Evolutionary conservation across 30 jellyfish, hydroid and myxozoan genomes (phyloP), one percentile per base, ranked within the genome.

Genomic region (Cassiopea andromeda): DNA sequence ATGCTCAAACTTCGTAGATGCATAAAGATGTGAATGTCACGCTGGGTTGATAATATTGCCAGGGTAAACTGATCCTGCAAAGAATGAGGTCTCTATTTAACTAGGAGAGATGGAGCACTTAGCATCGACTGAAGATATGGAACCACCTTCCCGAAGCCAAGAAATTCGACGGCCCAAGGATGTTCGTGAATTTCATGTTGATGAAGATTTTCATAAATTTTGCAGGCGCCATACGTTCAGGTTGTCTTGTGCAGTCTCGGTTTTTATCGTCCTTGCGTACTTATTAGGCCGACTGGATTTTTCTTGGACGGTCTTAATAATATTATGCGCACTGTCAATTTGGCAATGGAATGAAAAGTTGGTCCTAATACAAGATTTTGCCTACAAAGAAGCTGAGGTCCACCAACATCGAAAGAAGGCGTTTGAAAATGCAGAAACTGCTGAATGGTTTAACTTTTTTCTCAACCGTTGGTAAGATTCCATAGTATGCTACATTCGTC

Each of bases 351-450:
- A 85, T 61, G 86, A 80, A 59, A 96, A 96, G 75, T 73, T 88
- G 7, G n/a, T 74, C 19, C 87, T 84, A 16, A 92, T 96, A 19
- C 96, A 91, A 27, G 87, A 87, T 44, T 96, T 97, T 94, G 97
- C 94, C 45, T 88, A 69, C 82, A 75, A 92, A 8, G 99, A 96
- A 83, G 98, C 97, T 18, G 98, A 96, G 77, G 78, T 83, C 70
- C 84, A 93, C 44, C 97, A 96, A 64, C 98, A 96, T 64, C 85
- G 99, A 60, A 96, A 90, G 61, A 85, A 92, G 76, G 99, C 99
- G 0, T 87, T 96, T 60, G 96, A 82, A 14, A 97, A 92, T 60
- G 94, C 99, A 27, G 99, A 96, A 82, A 96, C 99, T 43, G 97
- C 91, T 10, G 99, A 96, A 58, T 96, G 99, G 99, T 83, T 96